phyloP scores from a whole-genome alignment of 1,140 invertebrate genomes.

The Triops longicaudatus region DNA sequence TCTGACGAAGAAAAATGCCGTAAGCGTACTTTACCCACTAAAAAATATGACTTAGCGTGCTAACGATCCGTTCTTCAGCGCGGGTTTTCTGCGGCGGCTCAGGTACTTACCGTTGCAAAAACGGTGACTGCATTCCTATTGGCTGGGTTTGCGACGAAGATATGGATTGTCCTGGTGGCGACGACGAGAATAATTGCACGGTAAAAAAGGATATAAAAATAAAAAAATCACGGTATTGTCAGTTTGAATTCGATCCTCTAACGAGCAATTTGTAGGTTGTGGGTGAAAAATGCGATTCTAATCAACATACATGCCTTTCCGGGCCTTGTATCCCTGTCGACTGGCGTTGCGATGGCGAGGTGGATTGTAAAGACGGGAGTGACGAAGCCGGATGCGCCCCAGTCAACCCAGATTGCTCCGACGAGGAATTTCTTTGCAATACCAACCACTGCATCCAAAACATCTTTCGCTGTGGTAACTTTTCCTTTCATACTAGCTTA shows the following conservation, averaged over 20 bases:
- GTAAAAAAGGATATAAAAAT: too few species aligned
- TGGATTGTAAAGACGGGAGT: conserved; percentile 86
- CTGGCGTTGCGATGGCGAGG: conserved; percentile 94
- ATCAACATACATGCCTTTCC: background rate
- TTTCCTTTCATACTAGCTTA: too few species aligned
- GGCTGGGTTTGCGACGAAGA: conserved; percentile 42
- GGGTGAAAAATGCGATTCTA: background rate
- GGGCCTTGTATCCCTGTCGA: conserved; percentile 75
- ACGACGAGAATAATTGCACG: conserved; percentile 43
- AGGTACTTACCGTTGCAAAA: conserved; percentile 18
- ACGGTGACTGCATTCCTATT: conserved; percentile 32
- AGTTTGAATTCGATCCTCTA: too few species aligned
- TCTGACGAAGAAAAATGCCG: conserved; percentile 11
- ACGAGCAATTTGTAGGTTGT: conserved; percentile 31
- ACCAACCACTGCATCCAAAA: background rate
- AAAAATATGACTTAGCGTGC: background rate
- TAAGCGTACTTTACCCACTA: background rate
- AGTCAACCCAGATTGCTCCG: background rate
- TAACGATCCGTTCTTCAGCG: background rate
- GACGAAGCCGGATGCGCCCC: conserved; percentile 69
- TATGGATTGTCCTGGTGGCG: conserved; percentile 39
- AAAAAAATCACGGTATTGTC: too few species aligned
- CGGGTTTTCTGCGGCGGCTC: background rate
- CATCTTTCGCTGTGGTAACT: background rate
- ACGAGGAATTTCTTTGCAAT: background rate